Percentiles rank a stretch among this genome's conserved stretches.
phyloP scores from a whole-genome alignment of 2,888 invertebrate genomes.

The Agriopis marginaria region DNA sequence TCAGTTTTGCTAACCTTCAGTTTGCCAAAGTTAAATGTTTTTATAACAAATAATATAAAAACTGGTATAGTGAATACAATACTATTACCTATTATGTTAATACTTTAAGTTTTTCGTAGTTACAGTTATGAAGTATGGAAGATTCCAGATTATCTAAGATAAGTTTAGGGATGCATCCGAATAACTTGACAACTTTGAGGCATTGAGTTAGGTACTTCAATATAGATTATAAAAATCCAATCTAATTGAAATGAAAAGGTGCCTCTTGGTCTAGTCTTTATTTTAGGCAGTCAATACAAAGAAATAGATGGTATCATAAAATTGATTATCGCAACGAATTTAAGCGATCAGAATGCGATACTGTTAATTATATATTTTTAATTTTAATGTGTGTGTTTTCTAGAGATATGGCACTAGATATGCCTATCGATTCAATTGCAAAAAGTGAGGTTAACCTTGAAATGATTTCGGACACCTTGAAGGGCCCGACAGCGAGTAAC shows the following conservation, averaged over 20 bases:
- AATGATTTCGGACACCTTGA: conserved; percentile 11
- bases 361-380: neutral
- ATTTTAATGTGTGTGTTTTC: neutral
- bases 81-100: neutral
- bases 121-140: neutral
- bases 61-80: neutral
- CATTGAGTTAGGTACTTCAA: too few species aligned
- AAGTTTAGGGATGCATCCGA: neutral
- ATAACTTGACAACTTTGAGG: neutral
- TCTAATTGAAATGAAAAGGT: conserved; percentile 5
- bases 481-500: neutral
- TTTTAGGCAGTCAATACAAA: conserved; percentile 3
- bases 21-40: neutral
- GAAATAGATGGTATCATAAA: conserved; percentile 3
- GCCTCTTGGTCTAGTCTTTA: conserved; percentile 10
- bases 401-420: neutral
- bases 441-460: neutral
- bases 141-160: neutral
- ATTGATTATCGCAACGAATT: conserved; percentile 3
- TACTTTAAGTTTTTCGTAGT: too few species aligned
- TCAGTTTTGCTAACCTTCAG: neutral
- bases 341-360: conserved; percentile 6
- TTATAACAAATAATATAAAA: neutral
- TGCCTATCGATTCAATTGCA: conserved; percentile 1
- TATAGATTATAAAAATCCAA: neutral